Percentiles rank a stretch among this genome's conserved stretches.
Evolutionary conservation across 2,797 vertebrate genomes (phyloP).

Genomic region (Pipistrellus nathusii): DNA sequence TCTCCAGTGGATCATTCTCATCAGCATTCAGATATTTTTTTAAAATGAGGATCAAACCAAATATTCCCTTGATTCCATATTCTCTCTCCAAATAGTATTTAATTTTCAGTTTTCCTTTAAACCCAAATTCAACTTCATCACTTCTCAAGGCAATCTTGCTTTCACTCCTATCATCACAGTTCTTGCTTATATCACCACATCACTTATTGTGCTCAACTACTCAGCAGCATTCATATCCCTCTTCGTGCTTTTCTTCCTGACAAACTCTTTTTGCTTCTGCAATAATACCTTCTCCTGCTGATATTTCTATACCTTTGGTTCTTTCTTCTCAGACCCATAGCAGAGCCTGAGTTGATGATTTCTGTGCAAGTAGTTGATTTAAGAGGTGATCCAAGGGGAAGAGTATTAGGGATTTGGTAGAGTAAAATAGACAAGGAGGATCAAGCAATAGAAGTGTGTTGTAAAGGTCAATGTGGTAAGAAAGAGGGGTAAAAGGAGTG

Average conservation of each 20-base stretch:
- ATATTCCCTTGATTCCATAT: not conserved
- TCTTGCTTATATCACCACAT: not conserved
- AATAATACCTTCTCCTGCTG: not conserved
- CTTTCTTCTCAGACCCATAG: not conserved
- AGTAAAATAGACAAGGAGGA: not conserved
- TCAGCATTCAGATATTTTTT: not conserved
- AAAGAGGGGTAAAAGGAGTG: not conserved
- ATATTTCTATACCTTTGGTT: slow-evolving; percentile 46
- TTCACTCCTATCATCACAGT: not conserved
- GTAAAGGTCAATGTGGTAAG: not conserved
- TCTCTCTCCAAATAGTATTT: not conserved
- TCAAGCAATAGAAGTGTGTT: not conserved
- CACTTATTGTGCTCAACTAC: not conserved
- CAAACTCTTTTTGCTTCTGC: not conserved
- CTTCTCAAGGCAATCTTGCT: not conserved
- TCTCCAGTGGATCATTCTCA: not conserved
- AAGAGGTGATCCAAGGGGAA: not conserved
- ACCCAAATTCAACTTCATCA: not conserved
- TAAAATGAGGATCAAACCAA: not conserved
- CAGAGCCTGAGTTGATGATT: not conserved
- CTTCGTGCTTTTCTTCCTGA: not conserved
- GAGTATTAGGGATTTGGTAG: not conserved
- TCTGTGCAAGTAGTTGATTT: not conserved
- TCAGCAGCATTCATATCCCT: not conserved
- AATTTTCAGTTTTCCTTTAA: not conserved